Percentiles rank a stretch among this genome's conserved stretches.
Evolutionary conservation across 2,113 vertebrate species (phyloP).

Genomic region (Brachyhypopomus occidentalis): DNA sequence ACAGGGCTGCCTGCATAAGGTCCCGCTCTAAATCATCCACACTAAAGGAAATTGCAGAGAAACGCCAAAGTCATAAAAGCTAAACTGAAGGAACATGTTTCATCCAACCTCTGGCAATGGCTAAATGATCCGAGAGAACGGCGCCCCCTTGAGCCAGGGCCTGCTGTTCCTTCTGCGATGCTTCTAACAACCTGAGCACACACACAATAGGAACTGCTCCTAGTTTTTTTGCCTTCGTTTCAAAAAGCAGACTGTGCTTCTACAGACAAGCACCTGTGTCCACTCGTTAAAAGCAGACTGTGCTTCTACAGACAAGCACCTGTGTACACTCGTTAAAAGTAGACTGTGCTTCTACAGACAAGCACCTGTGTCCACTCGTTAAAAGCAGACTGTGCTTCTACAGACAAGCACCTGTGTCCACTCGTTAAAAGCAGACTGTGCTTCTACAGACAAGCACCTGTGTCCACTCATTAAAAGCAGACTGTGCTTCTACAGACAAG

Average conservation of each 20-base stretch:
- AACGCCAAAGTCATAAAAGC: conserved; percentile 41
- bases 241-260: background rate
- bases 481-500: too few relatives aligned
- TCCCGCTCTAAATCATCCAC: conserved; percentile 34
- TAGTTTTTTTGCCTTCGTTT: background rate
- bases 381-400: too few relatives aligned
- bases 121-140: conserved; percentile 21
- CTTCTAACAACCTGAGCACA: conserved; percentile 20
- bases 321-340: too few relatives aligned
- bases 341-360: too few relatives aligned
- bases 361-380: too few relatives aligned
- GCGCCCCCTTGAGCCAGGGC: conserved; percentile 13
- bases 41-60: conserved; percentile 32
- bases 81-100: conserved; percentile 50
- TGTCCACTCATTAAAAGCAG: too few relatives aligned
- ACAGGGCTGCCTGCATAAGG: conserved; percentile 32
- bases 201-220: background rate
- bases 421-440: too few relatives aligned
- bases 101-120: conserved; percentile 44
- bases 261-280: background rate
- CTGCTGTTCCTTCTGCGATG: background rate
- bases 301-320: too few relatives aligned
- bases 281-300: background rate
- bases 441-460: too few relatives aligned
- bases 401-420: too few relatives aligned